Evolutionary conservation across 2,113 vertebrate species (phyloP).

Genomic region (Protobothrops mucrosquamatus): DNA sequence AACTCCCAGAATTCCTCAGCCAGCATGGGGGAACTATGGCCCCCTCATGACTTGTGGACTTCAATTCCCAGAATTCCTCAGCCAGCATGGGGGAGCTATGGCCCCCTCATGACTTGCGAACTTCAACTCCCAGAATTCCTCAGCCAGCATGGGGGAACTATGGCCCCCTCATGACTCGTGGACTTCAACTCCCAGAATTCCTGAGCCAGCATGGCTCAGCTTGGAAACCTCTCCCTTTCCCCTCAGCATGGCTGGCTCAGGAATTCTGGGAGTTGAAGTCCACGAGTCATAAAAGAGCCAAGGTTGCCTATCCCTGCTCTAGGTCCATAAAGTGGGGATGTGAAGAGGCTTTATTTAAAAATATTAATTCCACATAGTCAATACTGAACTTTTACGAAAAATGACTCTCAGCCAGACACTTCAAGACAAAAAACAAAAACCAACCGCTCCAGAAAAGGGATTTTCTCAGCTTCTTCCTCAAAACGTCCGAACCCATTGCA

Average conservation of each 20-base stretch:
- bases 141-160: no score
- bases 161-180: no score
- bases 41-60: no score
- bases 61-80: no score
- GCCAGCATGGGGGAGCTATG: no score
- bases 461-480: not conserved
- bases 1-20: no score
- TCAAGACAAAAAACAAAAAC: not conserved
- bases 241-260: not conserved
- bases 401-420: not conserved
- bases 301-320: not conserved
- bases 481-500: not conserved
- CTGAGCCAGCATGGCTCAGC: no score
- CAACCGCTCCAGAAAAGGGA: not conserved
- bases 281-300: not conserved
- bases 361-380: not conserved
- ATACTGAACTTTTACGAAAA: not conserved
- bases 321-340: not conserved
- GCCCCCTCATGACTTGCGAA: no score
- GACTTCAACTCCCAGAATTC: no score
- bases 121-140: no score
- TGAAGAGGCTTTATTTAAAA: not conserved
- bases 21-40: no score
- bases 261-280: not conserved
- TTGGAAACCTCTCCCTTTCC: no score